A percentile compares a stretch with the other conserved stretches of the same genome.
These are phyloP conservation scores for Synanceia verrucosa DNA, from an alignment of 2,797 vertebrate genomes.

Conservation along the genomic window DNA sequence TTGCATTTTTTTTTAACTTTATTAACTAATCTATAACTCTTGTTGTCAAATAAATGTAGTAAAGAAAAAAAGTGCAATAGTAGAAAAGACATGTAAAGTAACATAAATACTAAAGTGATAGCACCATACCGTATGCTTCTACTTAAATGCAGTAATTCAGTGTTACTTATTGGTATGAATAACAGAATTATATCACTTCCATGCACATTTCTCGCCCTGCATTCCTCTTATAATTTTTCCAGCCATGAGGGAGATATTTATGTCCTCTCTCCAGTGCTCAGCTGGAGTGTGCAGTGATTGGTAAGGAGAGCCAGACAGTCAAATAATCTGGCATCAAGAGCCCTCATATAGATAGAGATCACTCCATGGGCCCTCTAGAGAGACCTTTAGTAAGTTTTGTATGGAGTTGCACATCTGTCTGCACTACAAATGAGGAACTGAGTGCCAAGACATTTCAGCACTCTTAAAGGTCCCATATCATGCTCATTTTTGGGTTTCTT, in stretches of 20 bases:
- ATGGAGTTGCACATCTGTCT: background rate
- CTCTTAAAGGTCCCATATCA: no score
- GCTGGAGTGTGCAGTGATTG: background rate
- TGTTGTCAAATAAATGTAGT: background rate
- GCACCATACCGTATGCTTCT: no score
- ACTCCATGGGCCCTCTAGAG: background rate
- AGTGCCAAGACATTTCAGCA: background rate
- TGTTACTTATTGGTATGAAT: background rate
- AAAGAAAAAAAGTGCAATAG: background rate
- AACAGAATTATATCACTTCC: background rate
- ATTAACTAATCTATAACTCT: background rate
- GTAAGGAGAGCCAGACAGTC: slow-evolving; percentile 5
- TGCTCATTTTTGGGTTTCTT: no score
- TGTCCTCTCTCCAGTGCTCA: background rate
- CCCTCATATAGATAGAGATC: slow-evolving; percentile 31
- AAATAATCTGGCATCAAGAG: slow-evolving; percentile 27
- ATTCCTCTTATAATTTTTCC: background rate
- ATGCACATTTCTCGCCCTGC: background rate
- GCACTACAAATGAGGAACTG: background rate
- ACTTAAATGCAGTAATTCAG: background rate
- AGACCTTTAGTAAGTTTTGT: background rate
- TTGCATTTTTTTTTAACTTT: background rate
- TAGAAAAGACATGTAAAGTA: background rate
- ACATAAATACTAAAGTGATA: no score
- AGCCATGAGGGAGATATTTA: background rate